A percentile compares a stretch with the other conserved stretches of the same genome.
These are phyloP conservation scores for Callopanchax toddi DNA, from an alignment of 2,113 vertebrate genomes.

Conservation along the genomic window DNA sequence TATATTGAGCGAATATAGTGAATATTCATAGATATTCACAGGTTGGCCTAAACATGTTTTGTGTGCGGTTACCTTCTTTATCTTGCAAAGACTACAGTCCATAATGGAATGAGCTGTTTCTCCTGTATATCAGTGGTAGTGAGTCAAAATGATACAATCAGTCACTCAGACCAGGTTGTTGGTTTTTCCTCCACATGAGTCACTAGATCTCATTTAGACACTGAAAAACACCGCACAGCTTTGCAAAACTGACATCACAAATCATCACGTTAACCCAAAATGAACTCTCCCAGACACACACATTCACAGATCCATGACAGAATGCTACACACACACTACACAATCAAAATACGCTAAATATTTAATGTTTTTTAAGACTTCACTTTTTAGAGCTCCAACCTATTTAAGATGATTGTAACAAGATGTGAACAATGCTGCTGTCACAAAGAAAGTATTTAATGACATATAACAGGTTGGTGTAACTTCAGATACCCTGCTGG, in stretches of 20 bases:
- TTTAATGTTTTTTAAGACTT: no score
- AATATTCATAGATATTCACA: slow-evolving; percentile 11
- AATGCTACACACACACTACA: no score
- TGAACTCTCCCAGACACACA: not conserved
- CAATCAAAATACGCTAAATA: no score
- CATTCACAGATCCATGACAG: not conserved
- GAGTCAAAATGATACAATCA: slow-evolving; percentile 72
- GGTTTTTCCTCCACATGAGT: slow-evolving; percentile 75
- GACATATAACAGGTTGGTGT: slow-evolving; percentile 23
- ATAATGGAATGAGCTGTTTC: slow-evolving; percentile 39
- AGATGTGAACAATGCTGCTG: not conserved
- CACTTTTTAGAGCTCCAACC: not conserved
- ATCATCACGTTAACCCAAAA: slow-evolving; percentile 25
- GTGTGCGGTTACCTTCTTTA: slow-evolving; percentile 24
- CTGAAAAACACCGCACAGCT: slow-evolving; percentile 49
- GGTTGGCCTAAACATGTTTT: slow-evolving; percentile 17
- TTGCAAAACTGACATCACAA: slow-evolving; percentile 54
- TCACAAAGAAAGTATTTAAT: slow-evolving; percentile 18
- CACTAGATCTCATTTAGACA: slow-evolving; percentile 69
- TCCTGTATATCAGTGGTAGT: slow-evolving; percentile 40
- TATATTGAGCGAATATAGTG: no score
- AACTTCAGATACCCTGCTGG: slow-evolving; percentile 12
- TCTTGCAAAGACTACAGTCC: slow-evolving; percentile 50
- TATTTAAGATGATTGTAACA: no score
- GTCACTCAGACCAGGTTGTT: slow-evolving; percentile 53